Percentiles rank a stretch among this genome's conserved stretches.
These are phyloP conservation scores for Nyctalus aviator DNA, from an alignment of 2,797 vertebrate genomes.

Conservation along the genomic window DNA sequence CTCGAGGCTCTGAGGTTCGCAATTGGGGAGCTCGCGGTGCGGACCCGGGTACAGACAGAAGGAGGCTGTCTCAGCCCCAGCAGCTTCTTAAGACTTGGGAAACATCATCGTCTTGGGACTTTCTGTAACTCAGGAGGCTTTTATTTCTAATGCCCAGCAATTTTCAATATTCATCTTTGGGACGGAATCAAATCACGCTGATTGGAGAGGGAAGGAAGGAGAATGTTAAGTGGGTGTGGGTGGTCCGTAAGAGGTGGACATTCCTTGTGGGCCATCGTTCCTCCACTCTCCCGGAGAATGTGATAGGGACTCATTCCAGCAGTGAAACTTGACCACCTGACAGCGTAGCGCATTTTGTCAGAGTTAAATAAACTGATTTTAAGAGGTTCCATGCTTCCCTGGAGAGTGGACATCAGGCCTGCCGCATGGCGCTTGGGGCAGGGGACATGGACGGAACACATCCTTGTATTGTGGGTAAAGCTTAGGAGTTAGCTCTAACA, in stretches of 20 bases:
- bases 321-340: constrained; percentile 51
- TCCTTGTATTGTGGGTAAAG: background rate
- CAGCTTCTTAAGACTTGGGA: background rate
- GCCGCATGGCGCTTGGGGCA: background rate
- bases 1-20: constrained; percentile 43
- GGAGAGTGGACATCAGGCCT: constrained; percentile 27
- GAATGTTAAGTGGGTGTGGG: background rate
- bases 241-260: background rate
- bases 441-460: background rate
- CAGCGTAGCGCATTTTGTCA: constrained; percentile 46
- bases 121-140: background rate
- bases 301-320: background rate
- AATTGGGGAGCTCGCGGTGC: background rate
- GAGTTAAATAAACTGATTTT: constrained; percentile 18
- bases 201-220: background rate
- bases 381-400: background rate
- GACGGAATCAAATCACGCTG: background rate
- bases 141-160: background rate
- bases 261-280: background rate
- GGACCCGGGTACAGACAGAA: background rate
- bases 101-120: background rate
- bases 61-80: background rate
- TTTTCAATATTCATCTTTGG: background rate
- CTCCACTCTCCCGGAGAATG: background rate
- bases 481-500: background rate